phyloP scores from a whole-genome alignment of 2,113 vertebrate genomes.

The Cyanoliseus patagonus region DNA sequence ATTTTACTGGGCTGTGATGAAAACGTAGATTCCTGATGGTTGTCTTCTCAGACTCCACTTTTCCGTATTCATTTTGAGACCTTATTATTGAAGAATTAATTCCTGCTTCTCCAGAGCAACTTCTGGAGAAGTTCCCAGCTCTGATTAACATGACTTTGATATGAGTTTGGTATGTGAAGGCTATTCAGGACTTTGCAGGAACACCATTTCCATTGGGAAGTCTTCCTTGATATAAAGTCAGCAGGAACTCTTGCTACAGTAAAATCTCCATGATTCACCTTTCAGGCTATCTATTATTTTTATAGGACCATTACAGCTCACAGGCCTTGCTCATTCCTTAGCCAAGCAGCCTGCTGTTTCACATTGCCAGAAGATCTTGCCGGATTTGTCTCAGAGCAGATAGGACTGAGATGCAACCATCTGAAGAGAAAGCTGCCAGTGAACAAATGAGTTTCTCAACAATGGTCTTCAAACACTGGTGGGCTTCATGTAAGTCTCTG shows the following conservation, averaged over 20 bases:
- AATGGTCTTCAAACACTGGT: slow-evolving; percentile 65
- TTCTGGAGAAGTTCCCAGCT: slow-evolving; percentile 8
- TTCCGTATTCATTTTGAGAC: neutral
- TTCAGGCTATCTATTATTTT: slow-evolving; percentile 19
- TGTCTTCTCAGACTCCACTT: neutral
- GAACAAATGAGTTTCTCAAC: slow-evolving; percentile 62
- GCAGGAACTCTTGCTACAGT: neutral
- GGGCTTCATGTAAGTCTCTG: slow-evolving; percentile 55
- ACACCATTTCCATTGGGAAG: neutral
- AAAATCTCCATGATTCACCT: slow-evolving; percentile 26
- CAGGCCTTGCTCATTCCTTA: neutral
- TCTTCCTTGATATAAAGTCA: slow-evolving; percentile 8
- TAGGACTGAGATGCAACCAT: neutral
- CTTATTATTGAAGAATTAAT: neutral
- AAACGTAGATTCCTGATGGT: neutral
- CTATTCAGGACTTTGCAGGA: neutral
- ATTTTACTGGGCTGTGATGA: neutral
- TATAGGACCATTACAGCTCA: neutral
- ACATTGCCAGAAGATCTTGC: slow-evolving; percentile 60
- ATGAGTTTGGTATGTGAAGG: neutral
- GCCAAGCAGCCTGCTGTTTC: neutral
- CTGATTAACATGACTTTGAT: neutral
- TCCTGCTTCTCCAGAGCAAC: neutral
- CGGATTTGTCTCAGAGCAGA: slow-evolving; percentile 62
- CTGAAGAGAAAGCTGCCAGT: slow-evolving; percentile 39